A percentile compares a stretch with the other conserved stretches of the same genome.
Conservation (phyloP, 1,140 invertebrate species). For the Heliconius melpomene region DNA sequence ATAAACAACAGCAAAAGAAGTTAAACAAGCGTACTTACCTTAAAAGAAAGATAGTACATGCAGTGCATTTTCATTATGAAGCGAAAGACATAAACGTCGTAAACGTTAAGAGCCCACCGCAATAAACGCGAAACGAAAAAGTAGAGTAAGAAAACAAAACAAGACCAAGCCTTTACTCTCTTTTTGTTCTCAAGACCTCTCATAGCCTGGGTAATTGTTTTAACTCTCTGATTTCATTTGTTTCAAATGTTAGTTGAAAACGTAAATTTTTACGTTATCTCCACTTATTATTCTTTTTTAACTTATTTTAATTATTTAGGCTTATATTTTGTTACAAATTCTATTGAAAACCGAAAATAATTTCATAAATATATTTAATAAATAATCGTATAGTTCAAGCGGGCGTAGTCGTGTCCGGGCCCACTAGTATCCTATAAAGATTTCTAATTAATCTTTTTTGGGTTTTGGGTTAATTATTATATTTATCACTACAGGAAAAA, state of each 20-base stretch:
- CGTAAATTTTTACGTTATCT: neutral
- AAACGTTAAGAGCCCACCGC: constrained; percentile 28
- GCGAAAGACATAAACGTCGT: constrained; percentile 16
- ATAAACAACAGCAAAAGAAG: neutral
- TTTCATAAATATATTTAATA: too few relatives aligned
- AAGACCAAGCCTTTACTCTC: neutral
- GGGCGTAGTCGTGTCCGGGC: too few relatives aligned
- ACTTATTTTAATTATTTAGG: too few relatives aligned
- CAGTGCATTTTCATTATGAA: constrained; percentile 13
- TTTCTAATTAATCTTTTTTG: neutral
- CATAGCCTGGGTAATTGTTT: constrained; percentile 23
- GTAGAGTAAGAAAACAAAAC: constrained; percentile 19
- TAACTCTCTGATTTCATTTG: constrained; percentile 15
- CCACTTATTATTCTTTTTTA: too few relatives aligned
- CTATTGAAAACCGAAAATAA: too few relatives aligned
- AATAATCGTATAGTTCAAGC: too few relatives aligned
- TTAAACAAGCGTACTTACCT: neutral
- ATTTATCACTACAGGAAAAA: too few relatives aligned
- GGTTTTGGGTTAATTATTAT: neutral
- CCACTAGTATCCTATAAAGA: too few relatives aligned
- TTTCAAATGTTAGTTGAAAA: constrained; percentile 16
- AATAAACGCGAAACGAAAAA: constrained; percentile 30
- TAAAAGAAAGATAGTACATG: constrained; percentile 16
- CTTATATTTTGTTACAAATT: too few relatives aligned
- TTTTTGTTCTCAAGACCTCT: constrained; percentile 5